Evolutionary conservation across 2,888 invertebrate species (phyloP), one percentile per base, ranked within the genome.

Genomic region (Brachyptera risi): DNA sequence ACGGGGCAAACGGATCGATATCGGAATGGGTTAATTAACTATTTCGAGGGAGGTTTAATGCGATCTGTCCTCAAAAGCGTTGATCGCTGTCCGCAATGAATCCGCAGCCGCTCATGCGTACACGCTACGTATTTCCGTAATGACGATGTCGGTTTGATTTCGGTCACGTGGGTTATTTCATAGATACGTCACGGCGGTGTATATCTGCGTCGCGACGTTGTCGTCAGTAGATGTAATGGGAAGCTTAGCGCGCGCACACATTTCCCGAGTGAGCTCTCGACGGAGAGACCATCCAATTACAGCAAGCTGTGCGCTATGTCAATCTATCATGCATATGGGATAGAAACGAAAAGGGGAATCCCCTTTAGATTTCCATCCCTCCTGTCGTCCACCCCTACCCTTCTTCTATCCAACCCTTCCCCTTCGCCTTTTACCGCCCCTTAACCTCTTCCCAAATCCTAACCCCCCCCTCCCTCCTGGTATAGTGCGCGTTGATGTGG

Each of bases 221-320:
- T 42, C 2, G 47, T 24, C 31, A 31, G 27, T 51, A 51, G 31
- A 35, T 51, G 51, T 51, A 51, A 51, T 51, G 31, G 51, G 51
- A 51, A 51, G 51, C 51, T 51, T 31, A 51, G 51, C 51, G 27
- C 35, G 31, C 51, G 27, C 35, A 51, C 51, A 51, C 17, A 51
- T 51, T 51, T 51, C 51, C 51, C 51, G 51, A 51, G 51, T 15
- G 51, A 27, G 21, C 31, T 9, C 31, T 47, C 23, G 44, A 44
- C 19, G 51, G 31, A 17, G n/a, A 51, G 51, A n/a, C 15, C 24
- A 49, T 26, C 51, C 51, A 51, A 51, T 51, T 51, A 51, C 51
- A 51, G 15, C 51, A 31, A n/a, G 27, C 51, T 24, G n/a, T n/a
- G 27, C 3, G n/a, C n/a, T n/a, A n/a, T 47, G 47, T 51, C 51